A percentile compares a stretch with the other conserved stretches of the same genome.
Evolutionary conservation across 2,113 vertebrate genomes (phyloP).

Genomic region (Cairina moschata): DNA sequence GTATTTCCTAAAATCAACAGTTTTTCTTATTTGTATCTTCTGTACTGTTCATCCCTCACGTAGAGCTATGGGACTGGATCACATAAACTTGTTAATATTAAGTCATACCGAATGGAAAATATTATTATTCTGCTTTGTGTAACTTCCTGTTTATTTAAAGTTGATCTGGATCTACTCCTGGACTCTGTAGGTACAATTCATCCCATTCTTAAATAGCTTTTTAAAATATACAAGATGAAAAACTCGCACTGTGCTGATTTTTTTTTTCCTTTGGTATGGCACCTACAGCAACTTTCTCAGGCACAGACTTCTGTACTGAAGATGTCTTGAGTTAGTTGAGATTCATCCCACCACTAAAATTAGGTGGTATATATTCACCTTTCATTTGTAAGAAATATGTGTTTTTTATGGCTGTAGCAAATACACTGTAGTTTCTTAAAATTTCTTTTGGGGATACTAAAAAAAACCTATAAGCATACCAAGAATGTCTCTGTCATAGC

Average conservation of each 20-base stretch:
- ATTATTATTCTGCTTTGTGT: background rate
- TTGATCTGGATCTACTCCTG: background rate
- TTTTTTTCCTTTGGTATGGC: background rate
- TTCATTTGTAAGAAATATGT: background rate
- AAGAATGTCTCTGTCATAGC: background rate
- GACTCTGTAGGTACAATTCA: background rate
- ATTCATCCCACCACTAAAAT: slow-evolving; percentile 18
- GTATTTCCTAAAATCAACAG: background rate
- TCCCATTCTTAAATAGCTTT: background rate
- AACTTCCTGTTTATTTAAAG: background rate
- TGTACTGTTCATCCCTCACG: background rate
- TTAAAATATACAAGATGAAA: background rate
- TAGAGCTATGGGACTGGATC: background rate
- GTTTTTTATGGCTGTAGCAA: background rate
- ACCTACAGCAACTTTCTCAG: background rate
- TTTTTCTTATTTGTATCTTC: background rate
- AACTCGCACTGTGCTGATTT: background rate
- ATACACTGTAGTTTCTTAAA: slow-evolving; percentile 7
- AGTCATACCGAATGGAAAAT: background rate
- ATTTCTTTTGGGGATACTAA: background rate
- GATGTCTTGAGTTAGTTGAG: background rate
- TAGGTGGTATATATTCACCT: background rate
- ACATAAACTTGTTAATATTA: background rate
- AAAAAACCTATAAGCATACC: background rate
- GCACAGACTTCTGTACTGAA: background rate